These are phyloP conservation scores for Paguma larvata DNA, from an alignment of 2,797 vertebrate genomes.

Conservation along the genomic window DNA sequence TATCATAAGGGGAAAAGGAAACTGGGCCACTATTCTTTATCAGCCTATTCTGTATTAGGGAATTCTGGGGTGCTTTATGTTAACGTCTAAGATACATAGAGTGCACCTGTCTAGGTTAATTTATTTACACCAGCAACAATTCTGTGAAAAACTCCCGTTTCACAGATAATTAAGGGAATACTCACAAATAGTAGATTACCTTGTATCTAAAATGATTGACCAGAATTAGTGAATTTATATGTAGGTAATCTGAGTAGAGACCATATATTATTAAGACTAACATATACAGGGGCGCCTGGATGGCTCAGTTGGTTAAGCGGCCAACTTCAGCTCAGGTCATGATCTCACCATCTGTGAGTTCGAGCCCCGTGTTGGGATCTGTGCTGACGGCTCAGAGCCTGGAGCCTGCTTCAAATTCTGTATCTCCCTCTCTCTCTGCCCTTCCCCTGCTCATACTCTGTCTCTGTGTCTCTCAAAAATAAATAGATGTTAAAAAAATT, in stretches of 20 bases:
- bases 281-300: not conserved
- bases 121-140: not conserved
- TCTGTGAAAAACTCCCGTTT: not conserved
- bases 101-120: not conserved
- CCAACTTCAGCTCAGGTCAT: no score
- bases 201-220: not conserved
- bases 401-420: no score
- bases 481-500: no score
- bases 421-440: no score
- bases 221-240: not conserved
- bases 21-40: not conserved
- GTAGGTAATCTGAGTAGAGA: not conserved
- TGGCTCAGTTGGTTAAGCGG: no score
- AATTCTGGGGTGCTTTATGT: not conserved
- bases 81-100: no score
- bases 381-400: no score
- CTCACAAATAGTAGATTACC: not conserved
- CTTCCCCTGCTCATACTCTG: no score
- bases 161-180: not conserved
- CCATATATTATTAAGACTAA: not conserved
- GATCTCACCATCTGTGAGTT: no score
- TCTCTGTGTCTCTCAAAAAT: no score
- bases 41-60: not conserved
- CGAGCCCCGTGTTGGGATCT: no score
- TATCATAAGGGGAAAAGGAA: not conserved